Percentiles rank a stretch among this genome's conserved stretches.
These are phyloP conservation scores for Aldabrachelys gigantea DNA, from an alignment of 2,113 vertebrate species.

Conservation along the genomic window DNA sequence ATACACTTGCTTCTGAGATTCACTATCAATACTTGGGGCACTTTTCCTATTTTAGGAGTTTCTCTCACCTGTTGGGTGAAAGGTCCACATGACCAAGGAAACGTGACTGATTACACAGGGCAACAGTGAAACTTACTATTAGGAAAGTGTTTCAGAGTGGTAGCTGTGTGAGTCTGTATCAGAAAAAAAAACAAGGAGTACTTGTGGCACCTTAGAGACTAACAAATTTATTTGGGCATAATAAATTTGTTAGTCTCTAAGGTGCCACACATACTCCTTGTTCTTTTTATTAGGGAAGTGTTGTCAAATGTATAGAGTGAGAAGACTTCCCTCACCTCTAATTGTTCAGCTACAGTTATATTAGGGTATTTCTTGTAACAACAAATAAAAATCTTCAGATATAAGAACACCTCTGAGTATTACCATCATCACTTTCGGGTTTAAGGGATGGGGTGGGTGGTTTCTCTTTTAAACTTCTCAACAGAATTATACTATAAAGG, in stretches of 20 bases:
- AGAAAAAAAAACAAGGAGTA: too few species aligned
- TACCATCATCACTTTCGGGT: neutral
- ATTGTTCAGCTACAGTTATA: neutral
- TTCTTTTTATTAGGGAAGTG: neutral
- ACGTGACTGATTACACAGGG: neutral
- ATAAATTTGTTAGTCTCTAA: too few species aligned
- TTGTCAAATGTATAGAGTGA: neutral
- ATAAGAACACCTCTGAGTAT: neutral
- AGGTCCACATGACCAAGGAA: neutral
- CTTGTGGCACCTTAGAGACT: too few species aligned
- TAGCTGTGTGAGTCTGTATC: too few species aligned
- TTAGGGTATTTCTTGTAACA: neutral
- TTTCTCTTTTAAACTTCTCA: neutral
- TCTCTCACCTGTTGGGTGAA: fast-evolving
- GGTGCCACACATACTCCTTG: too few species aligned
- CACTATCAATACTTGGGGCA: neutral
- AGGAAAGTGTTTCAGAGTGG: neutral
- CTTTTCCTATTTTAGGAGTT: neutral
- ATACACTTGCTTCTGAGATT: constrained; percentile 17
- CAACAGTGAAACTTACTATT: neutral
- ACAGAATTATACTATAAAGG: neutral
- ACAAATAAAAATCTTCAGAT: neutral
- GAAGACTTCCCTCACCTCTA: neutral
- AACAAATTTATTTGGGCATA: too few species aligned
- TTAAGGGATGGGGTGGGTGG: fast-evolving